Base-by-base conservation (phyloP, 30 jellyfish, hydroid and myxozoan genomes). In the Mastigias papua region DNA sequence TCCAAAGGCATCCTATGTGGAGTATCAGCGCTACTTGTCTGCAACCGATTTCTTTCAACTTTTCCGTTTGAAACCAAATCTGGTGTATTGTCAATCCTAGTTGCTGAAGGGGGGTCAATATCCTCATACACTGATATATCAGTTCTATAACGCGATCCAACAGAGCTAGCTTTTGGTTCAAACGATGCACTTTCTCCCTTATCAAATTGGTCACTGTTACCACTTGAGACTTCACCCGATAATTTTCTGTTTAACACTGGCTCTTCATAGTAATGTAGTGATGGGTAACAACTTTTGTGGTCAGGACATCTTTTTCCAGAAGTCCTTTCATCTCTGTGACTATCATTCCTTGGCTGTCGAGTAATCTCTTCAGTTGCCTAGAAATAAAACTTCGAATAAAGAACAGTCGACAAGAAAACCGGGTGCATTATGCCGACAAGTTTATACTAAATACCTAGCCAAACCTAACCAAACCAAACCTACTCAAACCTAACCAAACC, bases 181-280 rank as follows among this genome's bases (percentile, higher is more conserved):
- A 6, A 37, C 8, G 26, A 5, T 25, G 25, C 63, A 2, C 35
- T 69, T 19, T 35, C 35, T 37, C 15, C 48, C 28, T 33, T 27
- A 31, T 19, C 62, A 17, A 49, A 21, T 19, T 9, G 66, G 6
- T 17, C 8, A 3, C 42, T 34, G 68, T 72, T 19, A 4, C n/a
- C 63, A 31, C 7, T 1, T 2, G 32, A 29, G 8, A 31, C 1
- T 33, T 22, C 3, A 22, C 68, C 21, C 13, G 67, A 5, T 33
- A 20, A 23, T 11, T 42, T 30, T 23, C 62, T 46, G 34, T 72
- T 29, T 15, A 33, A 13, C 11, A 34, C 37, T 1, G 83, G 83
- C n/a, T 34, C 63, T 72, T 72, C 83, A 26, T 72, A 72, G 64
- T 72, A 72, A 72, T 72, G 66, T 35, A 16, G 32, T 21, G 32